Conservation (phyloP, 2,888 invertebrate genomes). For the Limnephilus lunatus region DNA sequence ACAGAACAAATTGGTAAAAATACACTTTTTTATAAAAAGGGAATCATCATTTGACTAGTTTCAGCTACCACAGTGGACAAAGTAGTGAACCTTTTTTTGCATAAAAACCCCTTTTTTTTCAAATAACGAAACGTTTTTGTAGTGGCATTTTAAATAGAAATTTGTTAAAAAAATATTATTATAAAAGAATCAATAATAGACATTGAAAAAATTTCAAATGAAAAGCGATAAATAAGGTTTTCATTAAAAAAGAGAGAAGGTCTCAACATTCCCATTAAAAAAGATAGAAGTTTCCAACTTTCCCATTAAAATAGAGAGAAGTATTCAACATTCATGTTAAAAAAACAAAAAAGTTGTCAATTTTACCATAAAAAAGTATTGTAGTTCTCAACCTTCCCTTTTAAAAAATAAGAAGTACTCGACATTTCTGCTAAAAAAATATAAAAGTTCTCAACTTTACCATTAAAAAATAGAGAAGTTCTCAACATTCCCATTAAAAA, state of each 20-base stretch:
- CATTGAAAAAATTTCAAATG: background rate
- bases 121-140: background rate
- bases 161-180: background rate
- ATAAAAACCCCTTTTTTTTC: background rate
- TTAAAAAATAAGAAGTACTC: too few species aligned
- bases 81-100: background rate
- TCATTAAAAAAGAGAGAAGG: background rate
- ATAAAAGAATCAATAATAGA: slow-evolving; percentile 28
- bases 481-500: background rate
- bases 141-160: background rate
- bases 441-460: background rate
- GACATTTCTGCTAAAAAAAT: background rate
- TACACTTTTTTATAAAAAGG: background rate
- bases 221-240: background rate
- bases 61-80: background rate
- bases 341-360: background rate
- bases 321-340: too few species aligned
- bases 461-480: too few species aligned
- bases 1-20: background rate
- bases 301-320: too few species aligned
- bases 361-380: background rate
- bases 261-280: too few species aligned
- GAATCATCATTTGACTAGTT: background rate
- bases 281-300: background rate
- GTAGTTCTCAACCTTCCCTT: too few species aligned